These are phyloP conservation scores for Bellardia pandia DNA, from an alignment of 2,888 invertebrate species.

Conservation along the genomic window DNA sequence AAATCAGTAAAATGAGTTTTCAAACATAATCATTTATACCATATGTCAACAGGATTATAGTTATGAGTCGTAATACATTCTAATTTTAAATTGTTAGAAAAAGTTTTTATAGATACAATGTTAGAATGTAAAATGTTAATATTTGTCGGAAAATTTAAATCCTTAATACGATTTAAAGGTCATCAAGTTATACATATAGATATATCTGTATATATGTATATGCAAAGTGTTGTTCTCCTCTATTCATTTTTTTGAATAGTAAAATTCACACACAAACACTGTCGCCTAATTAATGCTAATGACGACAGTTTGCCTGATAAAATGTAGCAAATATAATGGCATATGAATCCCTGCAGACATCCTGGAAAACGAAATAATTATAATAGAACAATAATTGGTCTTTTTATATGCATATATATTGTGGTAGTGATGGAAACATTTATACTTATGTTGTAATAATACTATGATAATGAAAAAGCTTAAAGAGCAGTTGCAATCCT, in stretches of 20 bases:
- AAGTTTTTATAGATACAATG: not conserved
- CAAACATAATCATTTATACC: not conserved
- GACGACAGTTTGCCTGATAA: constrained; percentile 1
- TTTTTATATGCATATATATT: not conserved
- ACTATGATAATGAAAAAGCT: not conserved
- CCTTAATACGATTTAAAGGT: not conserved
- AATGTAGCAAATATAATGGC: not conserved
- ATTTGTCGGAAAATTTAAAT: not conserved
- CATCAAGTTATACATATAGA: not conserved
- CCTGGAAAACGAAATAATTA: constrained; percentile 5
- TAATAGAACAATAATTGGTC: not conserved
- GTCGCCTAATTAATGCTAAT: not conserved
- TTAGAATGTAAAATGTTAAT: not conserved
- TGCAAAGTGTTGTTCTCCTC: too few relatives aligned
- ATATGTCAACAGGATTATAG: not conserved
- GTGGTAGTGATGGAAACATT: not conserved
- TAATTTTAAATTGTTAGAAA: not conserved
- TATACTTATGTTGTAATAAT: not conserved
- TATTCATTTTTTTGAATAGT: not conserved
- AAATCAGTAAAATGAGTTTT: constrained; percentile 10
- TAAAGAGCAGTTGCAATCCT: not conserved
- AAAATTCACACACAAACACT: not conserved
- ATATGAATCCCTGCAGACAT: not conserved
- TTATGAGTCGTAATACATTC: not conserved
- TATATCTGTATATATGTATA: not conserved